Percentiles rank a stretch among this genome's conserved stretches.
These are phyloP conservation scores for Neomonachus schauinslandi DNA, from an alignment of 2,113 vertebrate genomes.

Conservation along the genomic window DNA sequence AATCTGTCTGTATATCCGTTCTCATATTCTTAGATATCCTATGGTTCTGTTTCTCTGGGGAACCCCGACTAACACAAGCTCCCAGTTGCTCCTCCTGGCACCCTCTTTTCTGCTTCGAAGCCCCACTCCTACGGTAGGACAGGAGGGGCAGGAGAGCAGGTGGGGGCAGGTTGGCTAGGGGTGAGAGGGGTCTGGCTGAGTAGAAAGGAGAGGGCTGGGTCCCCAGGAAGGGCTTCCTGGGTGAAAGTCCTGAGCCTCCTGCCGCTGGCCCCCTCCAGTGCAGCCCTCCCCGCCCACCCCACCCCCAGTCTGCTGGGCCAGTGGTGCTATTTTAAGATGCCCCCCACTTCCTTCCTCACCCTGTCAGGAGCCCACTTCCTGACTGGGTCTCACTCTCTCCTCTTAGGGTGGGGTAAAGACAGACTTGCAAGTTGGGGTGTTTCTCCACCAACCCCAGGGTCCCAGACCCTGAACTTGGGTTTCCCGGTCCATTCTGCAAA, in stretches of 20 bases:
- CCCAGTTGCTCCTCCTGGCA: neutral
- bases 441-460: neutral
- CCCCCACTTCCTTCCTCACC: constrained; percentile 62
- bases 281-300: neutral
- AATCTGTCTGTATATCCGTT: too few relatives aligned
- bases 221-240: neutral
- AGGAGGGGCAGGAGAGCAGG: neutral
- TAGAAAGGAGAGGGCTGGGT: neutral
- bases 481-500: neutral
- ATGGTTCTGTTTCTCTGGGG: neutral
- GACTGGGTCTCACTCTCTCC: neutral
- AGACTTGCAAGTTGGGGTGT: neutral
- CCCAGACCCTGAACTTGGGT: neutral
- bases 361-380: constrained; percentile 52
- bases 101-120: neutral
- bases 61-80: neutral
- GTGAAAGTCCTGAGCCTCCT: neutral
- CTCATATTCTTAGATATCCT: neutral
- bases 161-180: fast-evolving
- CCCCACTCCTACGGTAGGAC: neutral
- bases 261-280: too few relatives aligned
- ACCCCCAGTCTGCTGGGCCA: neutral
- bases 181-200: neutral
- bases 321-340: constrained; percentile 46
- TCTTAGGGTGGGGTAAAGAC: neutral